Base-by-base conservation (phyloP, 2,888 invertebrate species). In the Heliconius ethilla region DNA sequence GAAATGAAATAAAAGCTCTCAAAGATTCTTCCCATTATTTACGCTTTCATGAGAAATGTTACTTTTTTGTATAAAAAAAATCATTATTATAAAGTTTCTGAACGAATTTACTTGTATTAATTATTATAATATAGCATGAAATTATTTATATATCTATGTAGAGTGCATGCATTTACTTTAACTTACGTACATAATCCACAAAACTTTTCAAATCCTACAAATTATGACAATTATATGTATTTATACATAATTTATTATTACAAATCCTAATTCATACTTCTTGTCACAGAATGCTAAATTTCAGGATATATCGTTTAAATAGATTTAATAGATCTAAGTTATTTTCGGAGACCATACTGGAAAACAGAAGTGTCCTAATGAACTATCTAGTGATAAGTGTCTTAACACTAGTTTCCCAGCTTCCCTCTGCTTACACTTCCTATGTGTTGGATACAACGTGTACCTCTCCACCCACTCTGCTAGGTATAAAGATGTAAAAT, bases 161-260 rank as follows among this genome's bases (percentile, higher is more conserved):
- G 40, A 69, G 15, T 69, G 40, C 40, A 69, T 69, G 69, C 67
- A 13, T 66, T 66, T 66, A 66, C 25, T 15, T 37, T 69, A 13
- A 69, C 69, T 69, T 40, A 69, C 69, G 15, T 40, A 40, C 67
- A 33, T 69, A 25, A 40, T 15, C n/a, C n/a, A 59, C 59, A 59
- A n/a, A 11, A 66, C 29, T 29, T 33, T 25, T 25, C 25, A 40
- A 22, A 27, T 40, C 40, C 13, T 40, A 67, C 67, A 67, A 67
- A 40, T n/a, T 40, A 40, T n/a, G 13, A 67, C 67, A n/a, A 37
- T n/a, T 22, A 67, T 40, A 67, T 67, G n/a, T n/a, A 18, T 40
- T n/a, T 33, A 25, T 25, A 67, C 25, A 11, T 66, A 13, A 66
- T 66, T 22, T 51, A 22, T 33, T 29, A 22, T 66, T 22, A 66